phyloP scores from a whole-genome alignment of 2,888 invertebrate genomes.

The Allophyes oxyacanthae region DNA sequence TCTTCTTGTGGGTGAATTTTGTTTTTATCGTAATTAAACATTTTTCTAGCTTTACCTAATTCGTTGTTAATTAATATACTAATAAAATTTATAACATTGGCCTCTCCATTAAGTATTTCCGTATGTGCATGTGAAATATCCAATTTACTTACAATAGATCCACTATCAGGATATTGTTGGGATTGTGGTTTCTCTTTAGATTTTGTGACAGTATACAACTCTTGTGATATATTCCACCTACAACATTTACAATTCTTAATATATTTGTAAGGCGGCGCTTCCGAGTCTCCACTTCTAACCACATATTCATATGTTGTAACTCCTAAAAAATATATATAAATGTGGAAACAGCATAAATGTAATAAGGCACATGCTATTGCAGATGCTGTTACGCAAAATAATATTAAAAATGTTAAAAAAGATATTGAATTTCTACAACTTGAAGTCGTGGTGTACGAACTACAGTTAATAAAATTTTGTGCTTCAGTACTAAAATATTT shows the following conservation, averaged over 20 bases:
- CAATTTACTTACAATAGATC: conserved; percentile 47
- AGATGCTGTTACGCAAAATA: conserved; percentile 92
- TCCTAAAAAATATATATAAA: conserved; percentile 95
- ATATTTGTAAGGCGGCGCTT: conserved; percentile 58
- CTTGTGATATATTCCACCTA: conserved; percentile 60
- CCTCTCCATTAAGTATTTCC: conserved; percentile 51
- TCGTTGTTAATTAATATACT: conserved; percentile 76
- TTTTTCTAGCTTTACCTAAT: conserved; percentile 75
- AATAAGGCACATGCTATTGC: conserved; percentile 93
- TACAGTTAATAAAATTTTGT: conserved; percentile 81
- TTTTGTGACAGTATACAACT: conserved; percentile 55
- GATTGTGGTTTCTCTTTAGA: conserved; percentile 33
- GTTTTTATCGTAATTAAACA: conserved; percentile 76
- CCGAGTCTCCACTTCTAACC: conserved; percentile 68
- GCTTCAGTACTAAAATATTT: conserved; percentile 89
- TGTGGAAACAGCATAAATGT: conserved; percentile 96
- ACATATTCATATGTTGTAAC: conserved; percentile 97
- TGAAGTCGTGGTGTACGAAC: conserved; percentile 53
- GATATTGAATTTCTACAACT: conserved; percentile 75
- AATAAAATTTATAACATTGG: conserved; percentile 72
- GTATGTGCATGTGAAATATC: conserved; percentile 50
- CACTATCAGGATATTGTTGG: conserved; percentile 43
- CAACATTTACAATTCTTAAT: conserved; percentile 61
- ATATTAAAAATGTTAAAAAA: conserved; percentile 80
- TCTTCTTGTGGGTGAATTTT: conserved; percentile 79